These are phyloP conservation scores for Dendrolimus kikuchii DNA, from an alignment of 1,140 invertebrate species.

Conservation along the genomic window DNA sequence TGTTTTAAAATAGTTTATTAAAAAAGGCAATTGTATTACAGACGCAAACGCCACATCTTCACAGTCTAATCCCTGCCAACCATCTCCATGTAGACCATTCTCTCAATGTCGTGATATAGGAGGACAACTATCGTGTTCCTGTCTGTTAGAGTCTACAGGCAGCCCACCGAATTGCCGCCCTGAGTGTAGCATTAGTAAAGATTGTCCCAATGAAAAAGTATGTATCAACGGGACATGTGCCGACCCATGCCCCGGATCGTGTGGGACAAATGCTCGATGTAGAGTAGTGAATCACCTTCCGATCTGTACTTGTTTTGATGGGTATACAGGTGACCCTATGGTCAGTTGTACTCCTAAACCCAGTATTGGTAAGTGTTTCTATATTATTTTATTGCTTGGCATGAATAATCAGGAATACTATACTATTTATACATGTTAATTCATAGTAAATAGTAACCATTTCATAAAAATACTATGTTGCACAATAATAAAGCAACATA, in stretches of 20 bases:
- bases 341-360: conserved; percentile 71
- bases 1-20: conserved; percentile 17
- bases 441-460: too few relatives aligned
- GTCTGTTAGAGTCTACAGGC: conserved; percentile 77
- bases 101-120: conserved; percentile 79
- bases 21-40: conserved; percentile 30
- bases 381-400: background rate
- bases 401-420: too few relatives aligned
- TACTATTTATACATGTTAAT: too few relatives aligned
- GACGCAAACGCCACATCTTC: conserved; percentile 43
- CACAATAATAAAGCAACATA: too few relatives aligned
- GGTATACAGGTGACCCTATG: conserved; percentile 82
- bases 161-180: conserved; percentile 83
- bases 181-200: conserved; percentile 81
- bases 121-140: conserved; percentile 78
- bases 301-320: conserved; percentile 78
- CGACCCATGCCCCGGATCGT: conserved; percentile 84
- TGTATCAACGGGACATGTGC: conserved; percentile 83
- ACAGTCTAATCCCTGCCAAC: conserved; percentile 74
- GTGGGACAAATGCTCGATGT: conserved; percentile 82
- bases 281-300: conserved; percentile 82
- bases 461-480: too few relatives aligned
- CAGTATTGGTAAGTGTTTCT: conserved; percentile 54
- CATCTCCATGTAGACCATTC: conserved; percentile 83
- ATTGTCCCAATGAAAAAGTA: conserved; percentile 81